A percentile compares a stretch with the other conserved stretches of the same genome.
phyloP scores from a whole-genome alignment of 1,140 invertebrate species.

The Papilio xuthus region DNA sequence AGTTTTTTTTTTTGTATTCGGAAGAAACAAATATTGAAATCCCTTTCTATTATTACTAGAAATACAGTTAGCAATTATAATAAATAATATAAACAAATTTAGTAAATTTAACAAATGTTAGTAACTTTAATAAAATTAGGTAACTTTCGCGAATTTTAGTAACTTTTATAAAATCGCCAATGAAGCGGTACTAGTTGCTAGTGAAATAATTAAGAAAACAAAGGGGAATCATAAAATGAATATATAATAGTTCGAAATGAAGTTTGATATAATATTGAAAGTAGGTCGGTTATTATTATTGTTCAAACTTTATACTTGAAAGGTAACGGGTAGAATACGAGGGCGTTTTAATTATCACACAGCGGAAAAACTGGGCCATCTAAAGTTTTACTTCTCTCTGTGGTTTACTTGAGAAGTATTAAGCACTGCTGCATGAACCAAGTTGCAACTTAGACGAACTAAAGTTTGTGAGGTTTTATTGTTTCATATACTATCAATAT shows the following conservation, averaged over 20 bases:
- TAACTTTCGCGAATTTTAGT: not conserved
- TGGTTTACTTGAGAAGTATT: conserved; percentile 30
- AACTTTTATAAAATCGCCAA: not conserved
- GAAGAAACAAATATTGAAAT: not conserved
- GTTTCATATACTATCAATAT: not conserved
- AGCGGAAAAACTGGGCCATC: conserved; percentile 27
- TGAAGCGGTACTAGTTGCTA: not conserved
- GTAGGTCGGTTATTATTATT: conserved; percentile 25
- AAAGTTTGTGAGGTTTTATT: not conserved
- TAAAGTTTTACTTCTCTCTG: conserved; percentile 29
- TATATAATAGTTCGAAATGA: conserved; percentile 3
- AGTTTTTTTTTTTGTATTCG: too few relatives aligned
- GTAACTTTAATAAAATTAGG: not conserved
- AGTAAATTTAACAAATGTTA: not conserved
- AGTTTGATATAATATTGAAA: conserved; percentile 10
- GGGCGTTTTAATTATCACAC: conserved; percentile 31
- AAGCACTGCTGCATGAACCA: not conserved
- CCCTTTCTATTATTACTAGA: not conserved
- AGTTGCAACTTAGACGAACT: not conserved
- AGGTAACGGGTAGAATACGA: conserved; percentile 1
- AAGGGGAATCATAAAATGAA: not conserved
- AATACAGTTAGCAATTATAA: not conserved
- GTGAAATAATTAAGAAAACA: not conserved
- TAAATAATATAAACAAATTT: not conserved
- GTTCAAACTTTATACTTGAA: conserved; percentile 27